Percentiles rank a stretch among this genome's conserved stretches.
Conservation (phyloP, 1,140 invertebrate species). For the Cotesia chilonis region DNA sequence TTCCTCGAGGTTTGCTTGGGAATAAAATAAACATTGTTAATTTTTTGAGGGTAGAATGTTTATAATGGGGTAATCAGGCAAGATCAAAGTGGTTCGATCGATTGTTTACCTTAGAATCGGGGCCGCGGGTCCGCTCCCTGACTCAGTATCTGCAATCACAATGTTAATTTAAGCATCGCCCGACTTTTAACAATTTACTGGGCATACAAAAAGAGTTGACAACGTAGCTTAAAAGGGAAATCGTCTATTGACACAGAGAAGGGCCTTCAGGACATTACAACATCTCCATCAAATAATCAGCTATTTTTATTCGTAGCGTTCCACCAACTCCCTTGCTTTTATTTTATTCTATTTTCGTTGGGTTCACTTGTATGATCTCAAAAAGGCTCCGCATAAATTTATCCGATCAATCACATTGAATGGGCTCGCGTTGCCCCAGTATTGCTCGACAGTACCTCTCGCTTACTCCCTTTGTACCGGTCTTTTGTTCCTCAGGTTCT, state of each 20-base stretch:
- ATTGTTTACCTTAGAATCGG: constrained; percentile 62
- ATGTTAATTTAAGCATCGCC: constrained; percentile 63
- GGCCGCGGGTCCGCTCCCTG: not conserved
- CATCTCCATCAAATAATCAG: no score
- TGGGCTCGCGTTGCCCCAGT: no score
- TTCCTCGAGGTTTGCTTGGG: not conserved
- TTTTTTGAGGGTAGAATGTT: constrained; percentile 55
- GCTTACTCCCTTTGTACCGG: no score
- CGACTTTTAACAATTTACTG: constrained; percentile 58
- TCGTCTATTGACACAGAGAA: constrained; percentile 64
- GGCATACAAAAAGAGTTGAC: constrained; percentile 66
- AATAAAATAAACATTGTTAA: constrained; percentile 5
- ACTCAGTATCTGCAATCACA: constrained; percentile 61
- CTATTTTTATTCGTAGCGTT: no score
- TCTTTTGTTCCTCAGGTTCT: no score
- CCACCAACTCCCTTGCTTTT: no score
- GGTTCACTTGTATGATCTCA: no score
- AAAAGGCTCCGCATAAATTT: no score
- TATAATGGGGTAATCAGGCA: constrained; percentile 64
- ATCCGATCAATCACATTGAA: no score
- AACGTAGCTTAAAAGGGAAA: constrained; percentile 65
- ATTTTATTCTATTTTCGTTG: no score
- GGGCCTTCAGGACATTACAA: not conserved
- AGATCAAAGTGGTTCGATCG: constrained; percentile 65
- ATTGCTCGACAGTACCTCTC: no score